phyloP scores from a whole-genome alignment of 2,888 invertebrate species.

The Galeruca laticollis region DNA sequence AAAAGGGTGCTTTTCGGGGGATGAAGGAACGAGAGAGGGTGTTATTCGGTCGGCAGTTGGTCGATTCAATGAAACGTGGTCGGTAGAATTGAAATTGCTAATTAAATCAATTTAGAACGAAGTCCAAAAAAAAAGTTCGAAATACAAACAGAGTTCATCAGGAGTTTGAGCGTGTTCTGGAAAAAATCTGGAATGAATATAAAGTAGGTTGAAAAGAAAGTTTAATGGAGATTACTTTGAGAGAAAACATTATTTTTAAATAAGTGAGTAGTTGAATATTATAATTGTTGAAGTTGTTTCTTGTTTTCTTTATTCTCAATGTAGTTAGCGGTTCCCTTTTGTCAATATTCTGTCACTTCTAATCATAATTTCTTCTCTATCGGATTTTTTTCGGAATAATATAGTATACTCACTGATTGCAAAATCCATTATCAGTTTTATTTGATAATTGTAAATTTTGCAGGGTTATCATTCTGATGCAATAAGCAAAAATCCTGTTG shows the following conservation, averaged over 20 bases:
- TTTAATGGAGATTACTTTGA: background rate
- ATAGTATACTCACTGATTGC: too few relatives aligned
- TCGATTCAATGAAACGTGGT: conserved; percentile 33
- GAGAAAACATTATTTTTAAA: background rate
- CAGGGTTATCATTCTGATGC: too few relatives aligned
- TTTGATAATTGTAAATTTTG: too few relatives aligned
- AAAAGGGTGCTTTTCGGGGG: conserved; percentile 20
- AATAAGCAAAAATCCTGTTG: too few relatives aligned
- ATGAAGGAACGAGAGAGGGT: conserved; percentile 1
- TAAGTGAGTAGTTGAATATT: too few relatives aligned
- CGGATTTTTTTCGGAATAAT: too few relatives aligned
- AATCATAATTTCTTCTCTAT: too few relatives aligned
- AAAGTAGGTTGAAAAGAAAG: conserved; percentile 4
- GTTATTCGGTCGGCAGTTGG: conserved; percentile 13
- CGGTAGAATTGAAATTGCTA: conserved; percentile 33
- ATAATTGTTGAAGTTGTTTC: too few relatives aligned
- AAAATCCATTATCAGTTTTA: too few relatives aligned
- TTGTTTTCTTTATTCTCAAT: too few relatives aligned
- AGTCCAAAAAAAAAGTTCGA: conserved; percentile 21
- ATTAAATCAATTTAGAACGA: conserved; percentile 32
- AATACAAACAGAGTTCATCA: conserved; percentile 19
- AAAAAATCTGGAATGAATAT: conserved; percentile 19
- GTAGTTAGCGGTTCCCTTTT: too few relatives aligned
- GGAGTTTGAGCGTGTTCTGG: background rate
- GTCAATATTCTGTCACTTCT: too few relatives aligned